phyloP scores from a whole-genome alignment of 2,113 vertebrate genomes.

The Bungarus multicinctus region DNA sequence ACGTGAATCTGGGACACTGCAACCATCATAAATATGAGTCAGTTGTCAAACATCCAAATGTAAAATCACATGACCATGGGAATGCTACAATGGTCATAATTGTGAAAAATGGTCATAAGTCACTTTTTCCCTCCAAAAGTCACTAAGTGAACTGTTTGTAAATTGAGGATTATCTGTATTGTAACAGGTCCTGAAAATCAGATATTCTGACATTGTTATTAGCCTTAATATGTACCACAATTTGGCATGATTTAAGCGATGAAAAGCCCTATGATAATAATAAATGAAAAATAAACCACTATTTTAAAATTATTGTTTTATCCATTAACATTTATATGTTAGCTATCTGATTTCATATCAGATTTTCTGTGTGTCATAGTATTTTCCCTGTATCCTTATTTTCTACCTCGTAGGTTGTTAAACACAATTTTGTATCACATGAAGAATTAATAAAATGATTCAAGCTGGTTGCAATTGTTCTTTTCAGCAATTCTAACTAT shows the following conservation, averaged over 20 bases:
- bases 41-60: neutral
- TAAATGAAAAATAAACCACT: neutral
- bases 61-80: neutral
- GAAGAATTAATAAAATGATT: neutral
- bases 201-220: neutral
- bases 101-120: too few species aligned
- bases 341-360: neutral
- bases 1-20: neutral
- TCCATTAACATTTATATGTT: neutral
- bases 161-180: neutral
- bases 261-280: neutral
- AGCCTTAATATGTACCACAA: neutral
- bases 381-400: neutral
- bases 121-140: too few species aligned
- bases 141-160: too few species aligned
- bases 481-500: too few species aligned
- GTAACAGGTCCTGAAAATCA: neutral
- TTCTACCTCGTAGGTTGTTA: neutral
- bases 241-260: neutral
- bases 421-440: neutral
- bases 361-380: neutral
- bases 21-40: neutral
- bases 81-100: neutral
- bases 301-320: neutral
- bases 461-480: neutral